Base-by-base conservation (phyloP, 2,888 invertebrate species). In the Branchipolynoe longqiensis region DNA sequence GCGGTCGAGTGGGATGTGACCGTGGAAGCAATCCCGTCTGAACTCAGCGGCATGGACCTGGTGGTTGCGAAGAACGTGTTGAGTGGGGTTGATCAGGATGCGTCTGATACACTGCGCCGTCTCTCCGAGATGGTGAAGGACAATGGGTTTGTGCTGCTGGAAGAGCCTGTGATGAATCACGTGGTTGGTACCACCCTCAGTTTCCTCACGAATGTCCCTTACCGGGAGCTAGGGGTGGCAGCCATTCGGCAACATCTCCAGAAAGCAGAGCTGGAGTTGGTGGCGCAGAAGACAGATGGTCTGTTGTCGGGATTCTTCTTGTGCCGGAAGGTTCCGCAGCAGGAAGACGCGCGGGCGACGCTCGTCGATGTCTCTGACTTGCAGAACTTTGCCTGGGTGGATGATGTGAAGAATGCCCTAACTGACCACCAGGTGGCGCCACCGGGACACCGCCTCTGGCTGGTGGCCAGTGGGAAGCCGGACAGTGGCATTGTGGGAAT, bases 401-500 rank as follows among this genome's bases (percentile, higher is more conserved):
- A 97, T 78, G 94, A 95, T 14, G 94, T 98, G 56, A 98, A 98
- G 93, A 28, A 33, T 25, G 85, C 85, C 3, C 92, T 99, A 93
- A 95, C 95, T 87, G 95, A 95, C 95, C 96, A 82, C 95, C 93
- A 93, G 36, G 87, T 90, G 1, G 95, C 96, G 89, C 91, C 92
- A 31, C 92, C 91, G 41, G 95, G 92, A 85, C 91, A 93, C 85
- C 94, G 93, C 74, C 90, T 95, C 58, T 95, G 95, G 95, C 90
- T 97, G 56, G 95, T 96, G 84, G 95, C 96, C 86, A 95, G 96
- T 91, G 96, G 96, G 64, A 95, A 96, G 90, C 95, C 96, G 86
- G 56, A 40, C 38, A 95, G 95, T 92, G 99, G 99, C 22, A 95
- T 97, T 88, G 95, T 98, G 85, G 99, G 99, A 73, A 95, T 99